These are phyloP conservation scores for Ophion costatus DNA, from an alignment of 2,888 invertebrate species.

Conservation along the genomic window DNA sequence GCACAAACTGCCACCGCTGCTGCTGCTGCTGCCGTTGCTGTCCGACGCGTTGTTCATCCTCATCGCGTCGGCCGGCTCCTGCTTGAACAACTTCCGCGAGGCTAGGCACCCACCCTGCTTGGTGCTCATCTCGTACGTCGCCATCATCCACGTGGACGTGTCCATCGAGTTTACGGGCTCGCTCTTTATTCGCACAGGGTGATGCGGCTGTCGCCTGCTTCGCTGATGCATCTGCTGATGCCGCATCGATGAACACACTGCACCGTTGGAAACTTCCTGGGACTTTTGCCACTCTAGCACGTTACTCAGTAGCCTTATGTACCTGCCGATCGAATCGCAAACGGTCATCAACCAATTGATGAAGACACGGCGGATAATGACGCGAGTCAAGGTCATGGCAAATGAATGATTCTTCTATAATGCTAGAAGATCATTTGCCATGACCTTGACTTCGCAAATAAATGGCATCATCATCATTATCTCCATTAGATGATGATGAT, in stretches of 20 bases:
- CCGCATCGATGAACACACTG: constrained; percentile 66
- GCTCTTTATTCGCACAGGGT: constrained; percentile 64
- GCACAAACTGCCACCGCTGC: constrained; percentile 7
- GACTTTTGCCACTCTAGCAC: constrained; percentile 95
- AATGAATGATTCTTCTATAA: no score
- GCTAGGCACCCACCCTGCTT: constrained; percentile 20
- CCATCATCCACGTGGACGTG: constrained; percentile 29
- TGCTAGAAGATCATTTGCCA: no score
- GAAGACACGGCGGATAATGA: no score
- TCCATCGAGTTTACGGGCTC: constrained; percentile 61
- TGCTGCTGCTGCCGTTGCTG: constrained; percentile 42
- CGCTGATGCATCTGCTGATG: constrained; percentile 36
- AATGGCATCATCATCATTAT: no score
- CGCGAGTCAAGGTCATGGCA: not conserved
- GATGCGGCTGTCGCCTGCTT: constrained; percentile 32
- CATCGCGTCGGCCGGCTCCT: constrained; percentile 44
- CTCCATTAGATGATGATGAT: no score
- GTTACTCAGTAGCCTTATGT: constrained; percentile 93
- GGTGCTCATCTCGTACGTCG: constrained; percentile 22
- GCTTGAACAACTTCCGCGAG: constrained; percentile 57
- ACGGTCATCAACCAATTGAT: not conserved
- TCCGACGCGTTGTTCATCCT: constrained; percentile 29
- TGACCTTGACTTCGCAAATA: no score
- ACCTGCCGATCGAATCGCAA: constrained; percentile 84
- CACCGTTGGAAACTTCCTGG: constrained; percentile 74